Evolutionary conservation across 2,888 invertebrate genomes (phyloP).

Genomic region (Sesia apiformis): DNA sequence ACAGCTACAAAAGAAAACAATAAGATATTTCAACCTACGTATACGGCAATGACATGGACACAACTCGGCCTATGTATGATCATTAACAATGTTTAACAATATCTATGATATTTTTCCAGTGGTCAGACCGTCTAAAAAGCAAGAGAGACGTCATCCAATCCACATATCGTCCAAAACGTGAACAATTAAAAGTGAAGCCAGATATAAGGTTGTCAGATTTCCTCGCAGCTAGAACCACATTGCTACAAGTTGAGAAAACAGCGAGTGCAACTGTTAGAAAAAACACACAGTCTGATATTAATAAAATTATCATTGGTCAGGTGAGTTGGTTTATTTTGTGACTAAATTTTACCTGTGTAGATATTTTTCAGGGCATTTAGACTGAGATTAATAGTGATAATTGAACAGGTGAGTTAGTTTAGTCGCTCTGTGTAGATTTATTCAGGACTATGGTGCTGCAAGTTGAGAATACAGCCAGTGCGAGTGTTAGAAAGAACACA

Average conservation of each 20-base stretch:
- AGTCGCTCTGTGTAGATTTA: no score
- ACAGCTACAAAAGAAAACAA: no score
- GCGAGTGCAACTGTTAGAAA: conserved; percentile 89
- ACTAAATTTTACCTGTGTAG: no score
- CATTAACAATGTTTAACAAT: no score
- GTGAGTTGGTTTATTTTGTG: conserved; percentile 40
- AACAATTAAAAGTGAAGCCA: conserved; percentile 72
- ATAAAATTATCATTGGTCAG: conserved; percentile 90
- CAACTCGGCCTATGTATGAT: not conserved
- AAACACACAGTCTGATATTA: conserved; percentile 88
- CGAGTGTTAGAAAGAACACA: conserved; percentile 89
- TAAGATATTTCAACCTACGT: no score
- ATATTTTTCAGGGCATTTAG: no score
- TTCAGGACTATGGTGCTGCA: conserved; percentile 83
- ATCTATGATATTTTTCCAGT: conserved; percentile 54
- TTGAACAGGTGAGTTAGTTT: no score
- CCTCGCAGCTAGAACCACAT: conserved; percentile 87
- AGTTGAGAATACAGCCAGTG: conserved; percentile 95
- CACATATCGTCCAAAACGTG: conserved; percentile 50
- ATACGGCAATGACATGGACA: no score
- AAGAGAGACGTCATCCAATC: conserved; percentile 81
- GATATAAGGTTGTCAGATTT: conserved; percentile 83
- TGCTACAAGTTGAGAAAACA: conserved; percentile 93
- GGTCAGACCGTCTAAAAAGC: conserved; percentile 86
- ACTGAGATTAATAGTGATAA: no score